These are phyloP conservation scores for Apostichopus parvimensis DNA, from an alignment of 35 echinoderm and acorn worm genomes.

Conservation along the genomic window DNA sequence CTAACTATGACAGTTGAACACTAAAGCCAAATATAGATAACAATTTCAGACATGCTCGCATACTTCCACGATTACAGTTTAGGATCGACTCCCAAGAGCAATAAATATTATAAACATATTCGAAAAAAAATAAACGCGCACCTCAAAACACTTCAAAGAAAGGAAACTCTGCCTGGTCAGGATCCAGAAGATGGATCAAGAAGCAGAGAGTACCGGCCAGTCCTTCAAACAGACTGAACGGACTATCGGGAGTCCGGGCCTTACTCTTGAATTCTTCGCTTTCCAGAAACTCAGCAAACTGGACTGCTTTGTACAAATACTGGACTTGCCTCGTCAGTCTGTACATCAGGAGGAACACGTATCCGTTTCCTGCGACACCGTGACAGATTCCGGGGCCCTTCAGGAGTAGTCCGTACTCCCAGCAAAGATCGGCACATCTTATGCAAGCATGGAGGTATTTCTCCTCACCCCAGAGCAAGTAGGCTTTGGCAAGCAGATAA, in stretches of 20 bases:
- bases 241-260: constrained; percentile 70
- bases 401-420: constrained; percentile 78
- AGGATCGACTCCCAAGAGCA: too few species aligned
- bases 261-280: constrained; percentile 52
- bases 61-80: too few species aligned
- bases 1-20: too few species aligned
- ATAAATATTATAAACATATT: too few species aligned
- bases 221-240: constrained; percentile 92
- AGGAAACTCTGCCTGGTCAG: constrained; percentile 86
- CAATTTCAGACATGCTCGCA: too few species aligned
- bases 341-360: constrained; percentile 89
- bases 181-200: constrained; percentile 73
- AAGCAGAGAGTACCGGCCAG: constrained; percentile 90
- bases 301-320: constrained; percentile 62
- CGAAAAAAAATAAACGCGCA: too few species aligned
- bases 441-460: constrained; percentile 76
- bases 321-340: constrained; percentile 75
- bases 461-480: constrained; percentile 84
- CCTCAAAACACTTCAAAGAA: constrained; percentile 83
- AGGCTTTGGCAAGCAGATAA: constrained; percentile 94
- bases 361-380: constrained; percentile 88
- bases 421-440: constrained; percentile 76
- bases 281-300: constrained; percentile 54
- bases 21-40: too few species aligned
- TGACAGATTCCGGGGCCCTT: constrained; percentile 97